Percentiles rank a stretch among this genome's conserved stretches.
These are phyloP conservation scores for Rhodeus uyekii DNA, from an alignment of 2,797 vertebrate species.

Conservation along the genomic window DNA sequence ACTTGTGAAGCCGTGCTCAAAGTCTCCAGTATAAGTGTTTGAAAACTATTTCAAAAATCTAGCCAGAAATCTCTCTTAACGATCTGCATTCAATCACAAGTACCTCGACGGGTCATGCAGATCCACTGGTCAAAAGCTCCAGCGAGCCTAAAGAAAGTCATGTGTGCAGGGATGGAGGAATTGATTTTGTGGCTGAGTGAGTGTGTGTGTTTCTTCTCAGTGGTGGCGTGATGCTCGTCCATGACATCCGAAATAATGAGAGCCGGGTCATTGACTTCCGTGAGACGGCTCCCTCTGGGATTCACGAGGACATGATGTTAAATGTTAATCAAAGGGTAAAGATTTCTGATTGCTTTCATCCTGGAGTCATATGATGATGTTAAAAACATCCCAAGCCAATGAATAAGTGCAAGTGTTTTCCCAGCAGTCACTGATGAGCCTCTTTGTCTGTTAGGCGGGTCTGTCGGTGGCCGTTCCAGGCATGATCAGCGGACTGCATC, in stretches of 20 bases:
- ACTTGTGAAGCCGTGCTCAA: not conserved
- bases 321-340: conserved; percentile 82
- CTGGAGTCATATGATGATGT: not conserved
- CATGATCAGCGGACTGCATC: conserved; percentile 90
- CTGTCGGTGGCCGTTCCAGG: conserved; percentile 93
- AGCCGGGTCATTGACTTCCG: conserved; percentile 94
- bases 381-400: not conserved
- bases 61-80: not conserved
- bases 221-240: conserved; percentile 96
- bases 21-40: not conserved
- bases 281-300: conserved; percentile 87
- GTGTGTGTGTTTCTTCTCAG: conserved; percentile 70
- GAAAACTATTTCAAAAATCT: not conserved
- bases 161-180: not conserved
- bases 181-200: not conserved
- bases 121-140: not conserved
- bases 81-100: not conserved
- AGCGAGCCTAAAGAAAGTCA: not conserved
- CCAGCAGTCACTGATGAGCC: not conserved
- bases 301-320: conserved; percentile 80
- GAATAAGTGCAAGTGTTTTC: not conserved
- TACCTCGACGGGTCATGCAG: not conserved
- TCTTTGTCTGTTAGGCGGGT: conserved; percentile 79
- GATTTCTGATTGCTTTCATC: not conserved
- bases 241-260: conserved; percentile 91